Conservation (phyloP, 2,797 vertebrate genomes). For the Chaetophractus vellerosus region DNA sequence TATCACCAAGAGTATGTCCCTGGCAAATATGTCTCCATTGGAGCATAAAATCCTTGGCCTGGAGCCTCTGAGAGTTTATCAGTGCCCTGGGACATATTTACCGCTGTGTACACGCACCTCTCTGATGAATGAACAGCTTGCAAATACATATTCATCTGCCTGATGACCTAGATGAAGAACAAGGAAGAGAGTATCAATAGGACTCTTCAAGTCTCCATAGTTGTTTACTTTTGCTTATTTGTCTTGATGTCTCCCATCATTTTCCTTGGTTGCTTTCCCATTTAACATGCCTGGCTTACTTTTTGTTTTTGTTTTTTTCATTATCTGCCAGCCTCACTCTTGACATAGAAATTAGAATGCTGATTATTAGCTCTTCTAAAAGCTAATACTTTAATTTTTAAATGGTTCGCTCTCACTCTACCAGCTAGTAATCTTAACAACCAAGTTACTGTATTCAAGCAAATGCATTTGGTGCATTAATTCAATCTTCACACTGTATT, state of each 20-base stretch:
- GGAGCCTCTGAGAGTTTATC: constrained; percentile 89
- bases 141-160: constrained; percentile 88
- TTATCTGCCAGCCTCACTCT: constrained; percentile 61
- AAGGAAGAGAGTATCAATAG: constrained; percentile 86
- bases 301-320: constrained; percentile 67
- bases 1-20: constrained; percentile 88
- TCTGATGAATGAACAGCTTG: constrained; percentile 88
- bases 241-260: constrained; percentile 62
- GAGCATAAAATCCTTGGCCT: constrained; percentile 90
- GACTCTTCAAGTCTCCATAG: constrained; percentile 70
- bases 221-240: constrained; percentile 62
- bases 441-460: constrained; percentile 30
- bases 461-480: constrained; percentile 49
- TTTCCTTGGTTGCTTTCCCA: constrained; percentile 59
- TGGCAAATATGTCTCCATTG: constrained; percentile 88
- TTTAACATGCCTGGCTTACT: constrained; percentile 54
- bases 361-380: constrained; percentile 49
- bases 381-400: constrained; percentile 38
- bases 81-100: constrained; percentile 88
- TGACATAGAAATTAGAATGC: constrained; percentile 54
- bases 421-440: constrained; percentile 46
- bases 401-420: background rate
- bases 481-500: background rate
- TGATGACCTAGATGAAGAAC: constrained; percentile 88
- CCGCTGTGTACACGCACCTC: constrained; percentile 84